Percentiles rank a stretch among this genome's conserved stretches.
These are phyloP conservation scores for Salarias fasciatus DNA, from an alignment of 2,797 vertebrate species.

Conservation along the genomic window DNA sequence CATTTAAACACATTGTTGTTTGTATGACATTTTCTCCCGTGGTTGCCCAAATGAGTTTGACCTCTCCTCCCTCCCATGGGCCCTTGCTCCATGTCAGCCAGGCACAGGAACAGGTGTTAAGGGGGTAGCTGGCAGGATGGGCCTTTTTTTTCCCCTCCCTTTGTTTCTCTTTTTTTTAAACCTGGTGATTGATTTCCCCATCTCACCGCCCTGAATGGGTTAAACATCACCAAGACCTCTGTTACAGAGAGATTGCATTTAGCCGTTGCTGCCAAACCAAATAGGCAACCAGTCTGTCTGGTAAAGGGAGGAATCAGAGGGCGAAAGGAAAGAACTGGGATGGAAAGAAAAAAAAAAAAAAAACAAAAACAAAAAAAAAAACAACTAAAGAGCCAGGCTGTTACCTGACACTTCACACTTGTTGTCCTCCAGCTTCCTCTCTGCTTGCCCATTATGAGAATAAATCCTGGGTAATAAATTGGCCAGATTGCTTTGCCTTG, in stretches of 20 bases:
- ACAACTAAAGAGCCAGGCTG: slow-evolving; percentile 12
- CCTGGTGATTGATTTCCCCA: slow-evolving; percentile 73
- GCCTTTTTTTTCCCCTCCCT: slow-evolving; percentile 17
- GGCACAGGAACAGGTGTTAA: slow-evolving; percentile 46
- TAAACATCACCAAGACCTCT: slow-evolving; percentile 71
- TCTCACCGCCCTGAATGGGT: slow-evolving; percentile 68
- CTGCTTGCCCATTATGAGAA: slow-evolving; percentile 16
- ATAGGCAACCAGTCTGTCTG: slow-evolving; percentile 74
- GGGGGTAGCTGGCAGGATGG: slow-evolving; percentile 42
- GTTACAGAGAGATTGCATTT: slow-evolving; percentile 75
- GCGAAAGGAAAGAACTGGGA: slow-evolving; percentile 7
- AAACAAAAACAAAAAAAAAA: background rate
- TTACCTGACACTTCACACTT: slow-evolving; percentile 10
- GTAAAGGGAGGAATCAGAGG: slow-evolving; percentile 27
- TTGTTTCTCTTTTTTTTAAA: slow-evolving; percentile 20
- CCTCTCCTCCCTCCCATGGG: slow-evolving; percentile 50
- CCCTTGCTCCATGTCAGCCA: slow-evolving; percentile 49
- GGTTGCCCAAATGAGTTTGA: slow-evolving; percentile 67
- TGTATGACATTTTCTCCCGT: slow-evolving; percentile 43
- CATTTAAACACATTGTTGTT: slow-evolving; percentile 45
- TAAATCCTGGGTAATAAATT: slow-evolving; percentile 27
- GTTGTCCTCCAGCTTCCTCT: background rate
- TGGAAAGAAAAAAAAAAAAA: slow-evolving; percentile 16
- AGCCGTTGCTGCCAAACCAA: slow-evolving; percentile 74
- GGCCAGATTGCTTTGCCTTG: slow-evolving; percentile 30